These are phyloP conservation scores for Drosophila ogumai DNA, from an alignment of 1,140 invertebrate species.

Conservation along the genomic window DNA sequence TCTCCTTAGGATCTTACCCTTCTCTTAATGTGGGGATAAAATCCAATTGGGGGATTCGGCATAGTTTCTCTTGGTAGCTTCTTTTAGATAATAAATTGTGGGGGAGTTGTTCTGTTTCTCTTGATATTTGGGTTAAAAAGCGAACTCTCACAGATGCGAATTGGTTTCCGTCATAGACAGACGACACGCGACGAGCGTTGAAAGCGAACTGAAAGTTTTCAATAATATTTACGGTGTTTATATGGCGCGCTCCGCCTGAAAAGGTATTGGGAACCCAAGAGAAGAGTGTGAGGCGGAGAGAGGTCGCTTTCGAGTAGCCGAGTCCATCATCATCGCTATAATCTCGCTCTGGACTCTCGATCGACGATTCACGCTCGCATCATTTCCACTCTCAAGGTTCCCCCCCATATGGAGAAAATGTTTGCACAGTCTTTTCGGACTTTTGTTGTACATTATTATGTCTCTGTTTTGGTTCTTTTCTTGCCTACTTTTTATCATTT, in stretches of 20 bases:
- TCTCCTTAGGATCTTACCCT: constrained; percentile 55
- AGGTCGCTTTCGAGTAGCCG: constrained; percentile 15
- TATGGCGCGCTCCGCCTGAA: constrained; percentile 44
- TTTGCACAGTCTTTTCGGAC: constrained; percentile 29
- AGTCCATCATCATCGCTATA: constrained; percentile 4
- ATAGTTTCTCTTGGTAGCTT: constrained; percentile 30
- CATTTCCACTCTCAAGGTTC: constrained; percentile 34
- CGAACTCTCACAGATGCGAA: constrained; percentile 13
- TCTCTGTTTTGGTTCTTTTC: neutral
- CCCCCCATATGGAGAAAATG: constrained; percentile 32
- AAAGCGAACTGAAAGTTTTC: constrained; percentile 77
- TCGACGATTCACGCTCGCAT: constrained; percentile 18
- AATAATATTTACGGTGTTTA: constrained; percentile 77
- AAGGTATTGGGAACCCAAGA: constrained; percentile 6
- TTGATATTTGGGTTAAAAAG: neutral
- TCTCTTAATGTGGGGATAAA: constrained; percentile 72
- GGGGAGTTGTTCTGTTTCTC: neutral
- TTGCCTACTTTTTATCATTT: neutral
- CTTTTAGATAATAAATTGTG: neutral
- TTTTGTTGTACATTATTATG: constrained; percentile 22
- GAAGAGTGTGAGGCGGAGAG: constrained; percentile 21
- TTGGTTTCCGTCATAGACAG: constrained; percentile 36
- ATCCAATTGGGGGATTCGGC: constrained; percentile 75
- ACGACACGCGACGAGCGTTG: constrained; percentile 60
- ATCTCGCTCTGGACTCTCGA: constrained; percentile 27